Evolutionary conservation across 2,888 invertebrate species (phyloP).

Genomic region (Germaria angustata): DNA sequence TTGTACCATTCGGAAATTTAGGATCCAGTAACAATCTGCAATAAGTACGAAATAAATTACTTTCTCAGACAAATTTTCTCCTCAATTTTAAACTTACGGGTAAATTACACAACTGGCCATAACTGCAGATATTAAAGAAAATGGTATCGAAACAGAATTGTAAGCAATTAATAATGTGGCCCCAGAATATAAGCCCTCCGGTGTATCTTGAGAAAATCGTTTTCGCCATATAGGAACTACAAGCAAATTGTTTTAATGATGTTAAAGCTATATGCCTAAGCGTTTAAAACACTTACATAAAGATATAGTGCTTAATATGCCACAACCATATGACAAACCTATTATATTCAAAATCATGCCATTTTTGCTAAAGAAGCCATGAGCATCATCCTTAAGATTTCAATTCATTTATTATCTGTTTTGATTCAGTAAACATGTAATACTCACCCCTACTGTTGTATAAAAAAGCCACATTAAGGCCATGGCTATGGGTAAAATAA

Average conservation of each 20-base stretch:
- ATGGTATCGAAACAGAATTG: slow-evolving; percentile 89
- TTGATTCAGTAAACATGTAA: neutral
- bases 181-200: slow-evolving; percentile 93
- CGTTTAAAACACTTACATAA: slow-evolving; percentile 72
- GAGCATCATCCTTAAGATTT: slow-evolving; percentile 75
- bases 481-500: slow-evolving; percentile 88
- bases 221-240: slow-evolving; percentile 91
- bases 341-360: slow-evolving; percentile 79
- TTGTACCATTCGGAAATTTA: slow-evolving; percentile 75
- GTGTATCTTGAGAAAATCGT: slow-evolving; percentile 94
- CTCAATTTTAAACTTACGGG: slow-evolving; percentile 82
- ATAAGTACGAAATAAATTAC: neutral
- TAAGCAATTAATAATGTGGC: slow-evolving; percentile 90
- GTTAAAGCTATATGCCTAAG: neutral
- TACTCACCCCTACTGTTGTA: slow-evolving; percentile 79
- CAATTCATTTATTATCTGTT: too few species aligned
- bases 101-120: slow-evolving; percentile 87
- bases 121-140: slow-evolving; percentile 88
- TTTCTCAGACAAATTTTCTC: neutral
- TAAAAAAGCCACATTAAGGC: slow-evolving; percentile 90
- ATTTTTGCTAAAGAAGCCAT: slow-evolving; percentile 79
- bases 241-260: neutral
- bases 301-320: slow-evolving; percentile 78
- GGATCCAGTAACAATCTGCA: slow-evolving; percentile 76
- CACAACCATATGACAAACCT: slow-evolving; percentile 78